Conservation (phyloP, 2,888 invertebrate genomes). For the Linyphia triangularis region DNA sequence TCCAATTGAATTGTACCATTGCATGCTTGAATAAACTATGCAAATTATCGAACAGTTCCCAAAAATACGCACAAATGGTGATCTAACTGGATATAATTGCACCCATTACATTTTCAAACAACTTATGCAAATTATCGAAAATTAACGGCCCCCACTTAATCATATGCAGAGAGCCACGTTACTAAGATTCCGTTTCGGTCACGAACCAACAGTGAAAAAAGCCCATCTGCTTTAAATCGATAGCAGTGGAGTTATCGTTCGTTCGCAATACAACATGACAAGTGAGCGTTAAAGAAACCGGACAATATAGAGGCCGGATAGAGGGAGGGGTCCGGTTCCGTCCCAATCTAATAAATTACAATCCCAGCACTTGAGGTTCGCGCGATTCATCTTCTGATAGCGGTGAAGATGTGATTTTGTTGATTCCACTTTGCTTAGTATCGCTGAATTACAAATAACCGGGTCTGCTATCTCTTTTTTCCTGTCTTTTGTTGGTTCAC, state of each 20-base stretch:
- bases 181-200: background rate
- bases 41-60: too few relatives aligned
- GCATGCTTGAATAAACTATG: too few relatives aligned
- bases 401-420: slow-evolving; percentile 52
- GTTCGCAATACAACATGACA: slow-evolving; percentile 25
- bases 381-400: too few relatives aligned
- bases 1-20: too few relatives aligned
- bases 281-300: slow-evolving; percentile 17
- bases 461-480: too few relatives aligned
- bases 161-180: background rate
- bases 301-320: slow-evolving; percentile 21
- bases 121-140: too few relatives aligned
- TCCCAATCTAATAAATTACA: slow-evolving; percentile 61
- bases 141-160: too few relatives aligned
- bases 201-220: slow-evolving; percentile 13
- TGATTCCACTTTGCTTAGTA: too few relatives aligned
- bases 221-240: slow-evolving; percentile 29
- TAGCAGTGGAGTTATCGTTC: background rate
- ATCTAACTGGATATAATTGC: too few relatives aligned
- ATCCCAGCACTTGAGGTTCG: slow-evolving; percentile 42
- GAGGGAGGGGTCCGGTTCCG: slow-evolving; percentile 8
- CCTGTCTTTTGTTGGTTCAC: background rate
- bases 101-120: too few relatives aligned
- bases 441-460: slow-evolving; percentile 51
- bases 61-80: too few relatives aligned